These are phyloP conservation scores for Ruditapes philippinarum DNA, from an alignment of 1,140 invertebrate genomes.

Conservation along the genomic window DNA sequence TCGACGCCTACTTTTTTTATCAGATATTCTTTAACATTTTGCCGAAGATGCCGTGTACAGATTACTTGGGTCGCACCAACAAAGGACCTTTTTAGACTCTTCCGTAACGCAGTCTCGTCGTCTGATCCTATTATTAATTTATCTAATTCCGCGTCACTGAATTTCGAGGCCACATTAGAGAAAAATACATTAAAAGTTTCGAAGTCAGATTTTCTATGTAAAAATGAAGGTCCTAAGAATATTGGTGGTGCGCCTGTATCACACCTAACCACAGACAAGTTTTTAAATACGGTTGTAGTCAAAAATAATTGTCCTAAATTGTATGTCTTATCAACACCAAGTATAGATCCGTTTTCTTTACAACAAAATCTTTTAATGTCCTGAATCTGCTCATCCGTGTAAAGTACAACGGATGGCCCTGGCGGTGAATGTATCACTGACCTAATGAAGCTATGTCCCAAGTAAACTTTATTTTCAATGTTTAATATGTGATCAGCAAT, in stretches of 20 bases:
- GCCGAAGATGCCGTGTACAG: background rate
- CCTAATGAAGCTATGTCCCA: background rate
- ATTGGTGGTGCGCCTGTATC: background rate
- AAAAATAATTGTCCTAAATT: background rate
- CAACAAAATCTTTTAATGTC: constrained; percentile 33
- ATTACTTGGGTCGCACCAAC: background rate
- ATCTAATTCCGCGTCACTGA: background rate
- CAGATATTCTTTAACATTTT: constrained; percentile 4
- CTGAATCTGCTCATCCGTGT: background rate
- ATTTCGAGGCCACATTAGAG: background rate
- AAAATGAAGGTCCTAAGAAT: background rate
- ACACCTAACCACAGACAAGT: background rate
- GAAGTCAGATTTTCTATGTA: constrained; percentile 19
- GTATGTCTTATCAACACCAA: constrained; percentile 7
- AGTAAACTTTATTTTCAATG: constrained; percentile 8
- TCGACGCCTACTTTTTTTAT: background rate
- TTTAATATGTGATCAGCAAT: background rate
- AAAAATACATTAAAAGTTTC: constrained; percentile 19
- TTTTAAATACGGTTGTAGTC: background rate
- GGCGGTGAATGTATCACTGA: background rate
- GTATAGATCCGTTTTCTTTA: background rate
- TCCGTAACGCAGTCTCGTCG: background rate
- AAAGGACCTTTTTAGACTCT: background rate
- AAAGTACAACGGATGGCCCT: background rate
- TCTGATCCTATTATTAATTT: background rate